These are phyloP conservation scores for Muricea muricata DNA, from an alignment of 92 coral and sea anemone genomes.

Conservation along the genomic window DNA sequence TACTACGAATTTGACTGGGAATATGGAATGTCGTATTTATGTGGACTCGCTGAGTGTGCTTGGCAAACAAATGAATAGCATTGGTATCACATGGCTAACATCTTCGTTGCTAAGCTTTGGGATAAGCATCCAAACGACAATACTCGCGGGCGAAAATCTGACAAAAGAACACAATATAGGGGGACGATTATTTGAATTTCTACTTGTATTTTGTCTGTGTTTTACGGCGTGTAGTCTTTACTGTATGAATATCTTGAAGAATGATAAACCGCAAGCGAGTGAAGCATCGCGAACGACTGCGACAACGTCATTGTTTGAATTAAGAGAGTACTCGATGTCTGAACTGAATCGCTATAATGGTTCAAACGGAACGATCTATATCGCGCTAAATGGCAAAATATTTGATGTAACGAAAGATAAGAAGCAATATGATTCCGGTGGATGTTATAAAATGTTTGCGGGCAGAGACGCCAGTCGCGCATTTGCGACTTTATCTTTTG, in stretches of 20 bases:
- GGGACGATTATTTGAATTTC: background rate
- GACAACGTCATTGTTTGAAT: slow-evolving; percentile 27
- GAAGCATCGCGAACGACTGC: slow-evolving; percentile 12
- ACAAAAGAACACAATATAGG: background rate
- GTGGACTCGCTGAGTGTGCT: background rate
- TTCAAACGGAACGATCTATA: slow-evolving; percentile 67
- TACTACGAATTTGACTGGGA: background rate
- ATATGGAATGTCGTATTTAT: slow-evolving; percentile 12
- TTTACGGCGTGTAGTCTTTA: background rate
- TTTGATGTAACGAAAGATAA: slow-evolving; percentile 84
- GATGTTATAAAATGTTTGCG: slow-evolving; percentile 78
- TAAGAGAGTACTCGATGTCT: slow-evolving; percentile 27
- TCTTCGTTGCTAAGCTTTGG: slow-evolving; percentile 40
- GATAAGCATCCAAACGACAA: slow-evolving; percentile 18
- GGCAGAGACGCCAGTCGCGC: slow-evolving; percentile 99
- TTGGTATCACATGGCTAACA: slow-evolving; percentile 11
- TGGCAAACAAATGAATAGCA: slow-evolving; percentile 12
- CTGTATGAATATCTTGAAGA: background rate
- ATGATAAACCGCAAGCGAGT: background rate
- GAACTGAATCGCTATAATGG: slow-evolving; percentile 31
- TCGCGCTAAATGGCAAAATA: slow-evolving; percentile 89
- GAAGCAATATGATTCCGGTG: slow-evolving; percentile 74
- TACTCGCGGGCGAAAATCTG: slow-evolving; percentile 1
- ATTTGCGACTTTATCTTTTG: slow-evolving; percentile 82
- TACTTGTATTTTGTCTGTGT: background rate